Evolutionary conservation across 2,888 invertebrate species (phyloP).

Genomic region (Celastrina argiolus): DNA sequence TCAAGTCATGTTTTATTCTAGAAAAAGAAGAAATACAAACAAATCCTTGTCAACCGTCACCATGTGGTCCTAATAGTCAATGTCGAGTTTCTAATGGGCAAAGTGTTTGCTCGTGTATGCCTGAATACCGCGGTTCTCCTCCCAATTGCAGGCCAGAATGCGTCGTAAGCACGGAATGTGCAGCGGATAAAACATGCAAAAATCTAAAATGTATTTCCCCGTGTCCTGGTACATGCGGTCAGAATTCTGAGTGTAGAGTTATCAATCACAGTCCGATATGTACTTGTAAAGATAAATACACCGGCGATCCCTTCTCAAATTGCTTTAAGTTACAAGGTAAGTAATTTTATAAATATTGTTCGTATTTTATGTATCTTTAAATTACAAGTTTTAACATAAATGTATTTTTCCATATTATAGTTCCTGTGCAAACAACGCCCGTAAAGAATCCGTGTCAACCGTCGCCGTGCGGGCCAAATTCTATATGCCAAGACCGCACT

Average conservation of each 20-base stretch:
- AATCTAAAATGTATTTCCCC: constrained; percentile 85
- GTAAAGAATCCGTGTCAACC: constrained; percentile 81
- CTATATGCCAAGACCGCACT: constrained; percentile 76
- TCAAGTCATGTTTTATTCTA: constrained; percentile 38
- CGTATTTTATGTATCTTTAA: constrained; percentile 20
- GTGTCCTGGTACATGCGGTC: constrained; percentile 84
- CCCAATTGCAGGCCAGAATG: constrained; percentile 86
- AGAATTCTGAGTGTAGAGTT: constrained; percentile 83
- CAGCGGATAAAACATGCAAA: constrained; percentile 80
- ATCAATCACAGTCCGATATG: constrained; percentile 85
- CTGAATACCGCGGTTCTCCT: constrained; percentile 82
- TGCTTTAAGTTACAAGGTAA: constrained; percentile 75
- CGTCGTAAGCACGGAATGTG: constrained; percentile 83
- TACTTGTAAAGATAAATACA: constrained; percentile 78
- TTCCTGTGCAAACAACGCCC: constrained; percentile 46
- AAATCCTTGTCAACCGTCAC: constrained; percentile 78
- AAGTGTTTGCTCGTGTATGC: constrained; percentile 84
- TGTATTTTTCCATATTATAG: constrained; percentile 43
- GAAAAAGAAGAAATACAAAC: constrained; percentile 52
- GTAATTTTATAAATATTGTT: background rate
- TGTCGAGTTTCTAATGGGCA: constrained; percentile 77
- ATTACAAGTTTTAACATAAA: background rate
- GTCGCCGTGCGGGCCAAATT: constrained; percentile 82
- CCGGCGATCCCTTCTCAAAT: constrained; percentile 82
- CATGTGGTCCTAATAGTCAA: constrained; percentile 81